Evolutionary conservation across 2,113 vertebrate genomes (phyloP).

Genomic region (Acanthisitta chloris): DNA sequence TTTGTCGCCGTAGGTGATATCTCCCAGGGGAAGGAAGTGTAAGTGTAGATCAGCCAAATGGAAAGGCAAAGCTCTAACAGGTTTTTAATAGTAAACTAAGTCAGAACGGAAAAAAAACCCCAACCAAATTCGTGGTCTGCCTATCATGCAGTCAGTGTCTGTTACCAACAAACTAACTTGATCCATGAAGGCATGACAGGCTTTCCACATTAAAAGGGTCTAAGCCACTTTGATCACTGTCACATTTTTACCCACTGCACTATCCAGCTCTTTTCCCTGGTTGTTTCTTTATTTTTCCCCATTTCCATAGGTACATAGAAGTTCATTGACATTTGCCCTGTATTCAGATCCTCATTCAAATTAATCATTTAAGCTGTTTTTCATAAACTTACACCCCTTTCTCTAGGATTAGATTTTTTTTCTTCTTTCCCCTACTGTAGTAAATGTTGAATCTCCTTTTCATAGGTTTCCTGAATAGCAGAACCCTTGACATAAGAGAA

Average conservation of each 20-base stretch:
- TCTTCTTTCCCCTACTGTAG: not conserved
- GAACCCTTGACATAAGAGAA: not conserved
- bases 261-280: not conserved
- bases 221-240: not conserved
- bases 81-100: constrained; percentile 45
- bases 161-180: not conserved
- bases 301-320: not conserved
- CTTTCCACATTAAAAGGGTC: not conserved
- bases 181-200: not conserved
- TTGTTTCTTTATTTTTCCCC: not conserved
- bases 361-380: not conserved
- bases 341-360: constrained; percentile 1
- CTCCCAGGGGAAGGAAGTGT: not conserved
- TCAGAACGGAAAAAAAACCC: not conserved
- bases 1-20: not conserved
- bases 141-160: not conserved
- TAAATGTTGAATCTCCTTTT: not conserved
- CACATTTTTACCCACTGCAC: not conserved
- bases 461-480: not conserved
- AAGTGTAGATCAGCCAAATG: not conserved
- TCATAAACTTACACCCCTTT: not conserved
- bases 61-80: not conserved
- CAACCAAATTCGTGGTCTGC: not conserved
- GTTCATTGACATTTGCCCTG: not conserved
- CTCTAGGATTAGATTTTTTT: not conserved